Conservation (phyloP, 2,113 vertebrate genomes). For the Excalfactoria chinensis region DNA sequence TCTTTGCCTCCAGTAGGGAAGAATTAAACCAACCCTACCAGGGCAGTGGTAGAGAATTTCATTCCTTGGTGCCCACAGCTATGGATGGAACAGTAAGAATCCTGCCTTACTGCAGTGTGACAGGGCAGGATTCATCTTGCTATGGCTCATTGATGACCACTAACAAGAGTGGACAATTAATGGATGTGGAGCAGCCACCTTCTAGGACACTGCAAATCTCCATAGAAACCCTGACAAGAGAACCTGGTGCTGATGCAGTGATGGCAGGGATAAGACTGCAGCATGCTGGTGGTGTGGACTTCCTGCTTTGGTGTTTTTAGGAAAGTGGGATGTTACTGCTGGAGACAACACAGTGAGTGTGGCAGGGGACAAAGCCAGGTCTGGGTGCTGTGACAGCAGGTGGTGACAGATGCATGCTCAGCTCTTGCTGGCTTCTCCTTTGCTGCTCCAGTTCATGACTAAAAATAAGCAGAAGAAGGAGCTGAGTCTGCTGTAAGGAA, state of each 20-base stretch:
- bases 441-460: not conserved
- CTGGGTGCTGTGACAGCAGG: not conserved
- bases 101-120: accelerated
- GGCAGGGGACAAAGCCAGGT: accelerated
- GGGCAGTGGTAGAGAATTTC: not conserved
- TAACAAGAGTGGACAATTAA: not conserved
- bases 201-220: conserved; percentile 67
- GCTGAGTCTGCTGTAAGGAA: not conserved
- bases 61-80: not conserved
- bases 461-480: conserved; percentile 45
- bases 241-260: not conserved
- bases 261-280: not conserved
- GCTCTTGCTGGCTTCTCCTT: not conserved
- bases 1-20: not conserved
- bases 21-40: not conserved
- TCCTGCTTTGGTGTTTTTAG: not conserved
- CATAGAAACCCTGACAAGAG: conserved; percentile 55
- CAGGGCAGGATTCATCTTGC: not conserved
- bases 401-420: not conserved
- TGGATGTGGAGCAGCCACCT: conserved; percentile 20
- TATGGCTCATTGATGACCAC: not conserved
- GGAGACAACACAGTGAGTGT: accelerated
- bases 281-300: not conserved
- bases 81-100: not conserved
- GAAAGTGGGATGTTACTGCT: accelerated